A percentile compares a stretch with the other conserved stretches of the same genome.
These are phyloP conservation scores for Amphilophus citrinellus DNA, from an alignment of 2,113 vertebrate species.

Conservation along the genomic window DNA sequence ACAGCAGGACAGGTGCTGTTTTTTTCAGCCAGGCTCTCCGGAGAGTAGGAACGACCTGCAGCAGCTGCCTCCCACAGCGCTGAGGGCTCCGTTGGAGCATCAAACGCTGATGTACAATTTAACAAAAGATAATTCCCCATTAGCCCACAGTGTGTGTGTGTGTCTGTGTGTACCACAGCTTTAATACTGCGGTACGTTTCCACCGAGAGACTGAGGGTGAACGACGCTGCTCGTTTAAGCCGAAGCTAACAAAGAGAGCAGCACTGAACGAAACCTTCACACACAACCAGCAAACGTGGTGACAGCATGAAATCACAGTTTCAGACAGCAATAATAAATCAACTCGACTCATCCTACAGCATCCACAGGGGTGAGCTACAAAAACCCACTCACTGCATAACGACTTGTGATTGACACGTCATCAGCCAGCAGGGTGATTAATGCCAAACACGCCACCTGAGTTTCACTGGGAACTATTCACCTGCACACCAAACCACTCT, in stretches of 20 bases:
- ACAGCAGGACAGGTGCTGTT: neutral
- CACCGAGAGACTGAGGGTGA: too few relatives aligned
- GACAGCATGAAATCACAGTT: neutral
- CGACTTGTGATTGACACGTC: too few relatives aligned
- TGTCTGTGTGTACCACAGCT: neutral
- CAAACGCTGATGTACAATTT: neutral
- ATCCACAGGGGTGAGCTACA: too few relatives aligned
- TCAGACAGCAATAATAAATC: neutral
- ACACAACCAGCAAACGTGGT: neutral
- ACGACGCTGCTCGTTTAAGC: too few relatives aligned
- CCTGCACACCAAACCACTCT: too few relatives aligned
- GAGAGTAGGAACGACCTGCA: slow-evolving; percentile 9
- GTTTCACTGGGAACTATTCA: too few relatives aligned
- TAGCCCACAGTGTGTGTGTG: neutral
- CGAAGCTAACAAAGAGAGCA: too few relatives aligned
- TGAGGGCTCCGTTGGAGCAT: neutral
- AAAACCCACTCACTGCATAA: too few relatives aligned
- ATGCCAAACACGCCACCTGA: too few relatives aligned
- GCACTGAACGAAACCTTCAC: neutral
- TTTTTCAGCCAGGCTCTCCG: slow-evolving; percentile 8
- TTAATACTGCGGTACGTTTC: neutral
- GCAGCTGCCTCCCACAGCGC: neutral
- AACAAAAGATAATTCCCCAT: neutral
- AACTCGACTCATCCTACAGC: neutral
- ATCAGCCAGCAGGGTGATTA: too few relatives aligned